Evolutionary conservation across 64 coral and sea anemone genomes (phyloP), one percentile per base, ranked within the genome.

Genomic region (Anthopleura sola): DNA sequence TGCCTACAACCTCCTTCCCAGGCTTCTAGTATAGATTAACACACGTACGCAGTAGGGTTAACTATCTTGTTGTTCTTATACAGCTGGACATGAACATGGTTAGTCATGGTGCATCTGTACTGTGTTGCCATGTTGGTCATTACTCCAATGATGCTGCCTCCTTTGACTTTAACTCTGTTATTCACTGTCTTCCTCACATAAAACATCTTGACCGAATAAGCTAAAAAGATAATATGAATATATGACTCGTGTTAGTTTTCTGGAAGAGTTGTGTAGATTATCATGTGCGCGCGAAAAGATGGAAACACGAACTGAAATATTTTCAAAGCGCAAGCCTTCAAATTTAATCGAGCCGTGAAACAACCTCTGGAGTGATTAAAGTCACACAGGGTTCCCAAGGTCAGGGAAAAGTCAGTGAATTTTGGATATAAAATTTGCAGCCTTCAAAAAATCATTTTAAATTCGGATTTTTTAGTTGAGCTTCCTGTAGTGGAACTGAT

Each of bases 21-120:
- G 50, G 50, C 6, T 53, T 13, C 12, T 53, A 53, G 14, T 53
- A 53, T 53, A 53, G 47, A 14, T 82, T 82, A 82, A 55, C 80
- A 82, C 15, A 55, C 5, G 33, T 82, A 82, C 28, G 46, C 10
- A 15, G 80, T 82, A 7, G 87, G 87, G 38, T 88, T 37, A 3
- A 88, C 14, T 23, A 88, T 81, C 3, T 36, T 37, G 23, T 39
- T 39, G 80, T 81, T 81, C 54, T 88, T 88, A n/a, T 88, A 88
- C 0, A 88, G 57, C 19, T 80, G 49, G 3, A 88, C 51, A 53
- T 88, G 87, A 50, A 88, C 13, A 68, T 88, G 87, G 37, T 88
- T 58, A 13, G 87, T 88, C 18, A 88, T 88, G 13, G 77, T 78
- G n/a, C 47, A 32, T 28, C 19, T 32, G 40, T 54, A 82, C 2